phyloP scores from a whole-genome alignment of 2,113 vertebrate genomes.

The Sialia sialis region DNA sequence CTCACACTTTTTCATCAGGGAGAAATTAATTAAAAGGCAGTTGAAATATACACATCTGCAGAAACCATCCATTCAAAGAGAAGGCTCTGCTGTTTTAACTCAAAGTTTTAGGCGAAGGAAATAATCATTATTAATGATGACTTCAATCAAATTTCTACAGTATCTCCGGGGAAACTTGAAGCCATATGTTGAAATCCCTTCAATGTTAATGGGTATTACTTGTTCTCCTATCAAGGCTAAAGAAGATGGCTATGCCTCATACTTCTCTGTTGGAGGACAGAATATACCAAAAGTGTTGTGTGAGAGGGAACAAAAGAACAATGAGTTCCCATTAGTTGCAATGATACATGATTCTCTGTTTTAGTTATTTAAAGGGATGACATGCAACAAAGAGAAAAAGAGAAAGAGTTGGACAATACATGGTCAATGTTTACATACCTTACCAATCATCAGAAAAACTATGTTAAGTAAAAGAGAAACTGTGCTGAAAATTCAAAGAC shows the following conservation, averaged over 20 bases:
- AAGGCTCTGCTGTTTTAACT: neutral
- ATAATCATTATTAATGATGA: slow-evolving; percentile 10
- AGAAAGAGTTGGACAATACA: neutral
- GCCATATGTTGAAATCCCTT: slow-evolving; percentile 20
- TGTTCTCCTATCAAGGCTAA: neutral
- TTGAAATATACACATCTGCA: neutral
- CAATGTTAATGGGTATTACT: slow-evolving; percentile 2
- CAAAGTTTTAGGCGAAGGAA: neutral
- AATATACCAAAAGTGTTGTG: neutral
- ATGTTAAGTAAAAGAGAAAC: neutral
- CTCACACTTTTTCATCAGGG: neutral
- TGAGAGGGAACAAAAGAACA: neutral
- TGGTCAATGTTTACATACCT: neutral
- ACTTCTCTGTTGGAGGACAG: neutral
- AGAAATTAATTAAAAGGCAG: neutral
- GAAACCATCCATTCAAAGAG: neutral
- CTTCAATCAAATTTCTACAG: neutral
- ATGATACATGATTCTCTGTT: neutral
- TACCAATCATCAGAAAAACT: neutral
- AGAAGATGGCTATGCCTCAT: neutral
- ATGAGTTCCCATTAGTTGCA: neutral
- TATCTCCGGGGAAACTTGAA: slow-evolving; percentile 10
- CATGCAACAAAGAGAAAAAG: neutral
- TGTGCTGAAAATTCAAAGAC: neutral
- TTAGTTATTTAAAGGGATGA: neutral